Base-by-base conservation (phyloP, 2,888 invertebrate genomes). In the Drosophila kokeensis region DNA sequence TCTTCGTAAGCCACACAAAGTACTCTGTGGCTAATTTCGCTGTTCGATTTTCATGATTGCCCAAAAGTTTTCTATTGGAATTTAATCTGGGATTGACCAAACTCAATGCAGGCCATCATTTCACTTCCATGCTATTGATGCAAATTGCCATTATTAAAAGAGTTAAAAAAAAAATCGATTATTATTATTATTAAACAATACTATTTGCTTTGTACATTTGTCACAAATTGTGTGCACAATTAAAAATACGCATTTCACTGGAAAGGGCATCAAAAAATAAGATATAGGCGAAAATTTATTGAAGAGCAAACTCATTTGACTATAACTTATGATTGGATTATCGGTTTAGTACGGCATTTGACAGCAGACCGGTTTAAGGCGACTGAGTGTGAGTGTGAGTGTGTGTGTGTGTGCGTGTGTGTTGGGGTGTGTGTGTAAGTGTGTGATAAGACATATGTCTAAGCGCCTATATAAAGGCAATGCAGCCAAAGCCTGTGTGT, bases 271-370 rank as follows among this genome's bases (percentile, higher is more conserved):
- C 13, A 32, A 53, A 57, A 80, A 79, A 66, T 62, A 62, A 68
- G 81, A 68, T 62, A 64, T 73, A 68, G 76, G 83, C 75, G 75
- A 88, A 77, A 77, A 83, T 87, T 89, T 89, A 87, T 87, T 89
- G 86, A 76, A 76, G 90, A 89, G 76, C 86, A 87, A 87, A 87
- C 88, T 89, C 88, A 87, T 87, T 87, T 89, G 86, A 87, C 90
- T 87, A 89, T 88, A 87, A 87, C 90, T 87, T 87, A 87, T 87
- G 90, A 87, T 87, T 87, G 86, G 90, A 87, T 87, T 87, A 90
- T 87, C 88, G 90, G 90, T 90, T 87, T 87, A 88, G 88, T 83
- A 88, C 79, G 90, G 86, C 88, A 90, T 87, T 90, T 87, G 90
- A 89, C 88, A 90, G 86, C 81, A 78, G 69, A 60, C 61, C 57